phyloP scores from a whole-genome alignment of 2,113 vertebrate species.

The Sterna hirundo region DNA sequence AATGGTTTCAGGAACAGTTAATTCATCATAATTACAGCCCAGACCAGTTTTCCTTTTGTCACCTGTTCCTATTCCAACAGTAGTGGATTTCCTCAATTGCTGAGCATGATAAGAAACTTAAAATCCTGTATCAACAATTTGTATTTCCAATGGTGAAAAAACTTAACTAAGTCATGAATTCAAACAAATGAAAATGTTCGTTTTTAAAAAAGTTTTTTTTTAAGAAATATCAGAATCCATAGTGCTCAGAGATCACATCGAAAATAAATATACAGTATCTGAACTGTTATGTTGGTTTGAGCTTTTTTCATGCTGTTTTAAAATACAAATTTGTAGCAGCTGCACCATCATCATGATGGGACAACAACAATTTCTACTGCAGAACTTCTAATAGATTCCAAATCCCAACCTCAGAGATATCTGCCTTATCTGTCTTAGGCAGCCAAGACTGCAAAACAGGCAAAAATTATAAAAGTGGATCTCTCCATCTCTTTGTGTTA shows the following conservation, averaged over 20 bases:
- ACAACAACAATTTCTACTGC: background rate
- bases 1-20: background rate
- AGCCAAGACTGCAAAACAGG: background rate
- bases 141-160: background rate
- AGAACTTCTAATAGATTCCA: background rate
- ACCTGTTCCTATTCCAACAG: background rate
- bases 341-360: background rate
- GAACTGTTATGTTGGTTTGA: background rate
- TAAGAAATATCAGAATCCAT: background rate
- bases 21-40: background rate
- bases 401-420: background rate
- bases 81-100: background rate
- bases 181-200: background rate
- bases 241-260: background rate
- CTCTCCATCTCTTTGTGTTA: background rate
- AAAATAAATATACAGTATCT: background rate
- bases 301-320: background rate
- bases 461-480: background rate
- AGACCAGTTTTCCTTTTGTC: background rate
- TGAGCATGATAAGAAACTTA: background rate
- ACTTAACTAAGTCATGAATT: background rate
- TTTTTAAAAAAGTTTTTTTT: accelerated
- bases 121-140: background rate
- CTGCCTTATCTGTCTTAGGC: background rate
- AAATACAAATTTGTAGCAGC: background rate